A percentile compares a stretch with the other conserved stretches of the same genome.
These are phyloP conservation scores for Drosophila fungiperda DNA, from an alignment of 2,888 invertebrate genomes.

Conservation along the genomic window DNA sequence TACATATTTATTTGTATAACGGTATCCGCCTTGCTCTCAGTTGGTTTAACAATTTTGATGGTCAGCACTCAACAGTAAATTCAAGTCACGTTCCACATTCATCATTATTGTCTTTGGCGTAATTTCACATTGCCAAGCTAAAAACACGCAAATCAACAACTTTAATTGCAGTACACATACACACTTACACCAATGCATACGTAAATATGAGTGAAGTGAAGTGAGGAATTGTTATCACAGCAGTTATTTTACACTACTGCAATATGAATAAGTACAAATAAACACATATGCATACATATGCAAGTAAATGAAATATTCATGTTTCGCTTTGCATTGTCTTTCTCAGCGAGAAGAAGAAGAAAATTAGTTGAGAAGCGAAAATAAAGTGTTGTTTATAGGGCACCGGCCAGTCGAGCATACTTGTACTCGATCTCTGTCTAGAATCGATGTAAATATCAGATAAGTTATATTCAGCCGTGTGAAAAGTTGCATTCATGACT, in stretches of 20 bases:
- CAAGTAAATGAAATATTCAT: background rate
- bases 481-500: slow-evolving; percentile 16
- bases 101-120: slow-evolving; percentile 4
- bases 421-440: too few species aligned
- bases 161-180: background rate
- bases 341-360: background rate
- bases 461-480: slow-evolving; percentile 13
- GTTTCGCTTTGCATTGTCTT: background rate
- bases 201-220: background rate
- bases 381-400: background rate
- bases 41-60: background rate
- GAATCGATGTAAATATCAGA: background rate
- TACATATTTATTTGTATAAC: background rate
- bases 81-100: background rate
- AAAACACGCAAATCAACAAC: slow-evolving; percentile 4
- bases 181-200: background rate
- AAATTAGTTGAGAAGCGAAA: background rate
- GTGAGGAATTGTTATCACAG: background rate
- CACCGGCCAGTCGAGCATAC: background rate
- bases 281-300: background rate
- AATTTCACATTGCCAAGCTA: background rate
- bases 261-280: background rate
- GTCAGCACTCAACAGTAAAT: background rate
- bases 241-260: background rate
- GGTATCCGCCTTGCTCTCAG: slow-evolving; percentile 4